Evolutionary conservation across 2,888 invertebrate genomes (phyloP).

Genomic region (Habroteleia sp.): DNA sequence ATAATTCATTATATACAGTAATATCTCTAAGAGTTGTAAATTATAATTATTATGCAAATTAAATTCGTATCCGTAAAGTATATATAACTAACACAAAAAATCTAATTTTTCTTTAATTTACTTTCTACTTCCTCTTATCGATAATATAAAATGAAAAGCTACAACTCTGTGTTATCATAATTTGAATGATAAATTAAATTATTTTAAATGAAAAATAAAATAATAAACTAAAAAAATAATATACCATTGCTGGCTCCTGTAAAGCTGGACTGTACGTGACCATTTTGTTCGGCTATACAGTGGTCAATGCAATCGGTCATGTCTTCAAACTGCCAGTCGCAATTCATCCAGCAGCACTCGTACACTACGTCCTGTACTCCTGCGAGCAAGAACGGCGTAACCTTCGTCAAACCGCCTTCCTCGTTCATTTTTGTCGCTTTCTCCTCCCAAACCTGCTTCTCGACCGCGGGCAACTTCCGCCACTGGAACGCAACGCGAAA

Average conservation of each 20-base stretch:
- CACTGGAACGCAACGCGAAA: conserved; percentile 85
- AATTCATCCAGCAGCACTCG: conserved; percentile 95
- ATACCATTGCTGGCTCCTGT: conserved; percentile 78
- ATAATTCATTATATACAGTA: too few relatives aligned
- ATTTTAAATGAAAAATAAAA: too few relatives aligned
- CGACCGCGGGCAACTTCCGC: conserved; percentile 93
- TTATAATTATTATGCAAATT: too few relatives aligned
- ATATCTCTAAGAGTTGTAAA: too few relatives aligned
- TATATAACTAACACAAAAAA: too few relatives aligned
- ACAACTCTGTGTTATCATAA: too few relatives aligned
- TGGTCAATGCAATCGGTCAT: conserved; percentile 94
- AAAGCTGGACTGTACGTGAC: conserved; percentile 87
- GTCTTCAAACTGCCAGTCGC: conserved; percentile 96
- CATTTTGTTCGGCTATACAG: conserved; percentile 90
- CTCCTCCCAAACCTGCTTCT: conserved; percentile 97
- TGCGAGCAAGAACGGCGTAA: conserved; percentile 71
- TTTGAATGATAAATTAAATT: too few relatives aligned
- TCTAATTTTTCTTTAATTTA: too few relatives aligned
- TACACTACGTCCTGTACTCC: conserved; percentile 83
- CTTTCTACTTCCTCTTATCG: too few relatives aligned
- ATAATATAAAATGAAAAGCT: too few relatives aligned
- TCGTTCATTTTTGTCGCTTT: conserved; percentile 94
- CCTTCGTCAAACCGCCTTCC: conserved; percentile 86
- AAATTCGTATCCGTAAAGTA: too few relatives aligned
- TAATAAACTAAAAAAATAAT: background rate